Evolutionary conservation across 2,113 vertebrate species (phyloP).

Genomic region (Ovis canadensis): DNA sequence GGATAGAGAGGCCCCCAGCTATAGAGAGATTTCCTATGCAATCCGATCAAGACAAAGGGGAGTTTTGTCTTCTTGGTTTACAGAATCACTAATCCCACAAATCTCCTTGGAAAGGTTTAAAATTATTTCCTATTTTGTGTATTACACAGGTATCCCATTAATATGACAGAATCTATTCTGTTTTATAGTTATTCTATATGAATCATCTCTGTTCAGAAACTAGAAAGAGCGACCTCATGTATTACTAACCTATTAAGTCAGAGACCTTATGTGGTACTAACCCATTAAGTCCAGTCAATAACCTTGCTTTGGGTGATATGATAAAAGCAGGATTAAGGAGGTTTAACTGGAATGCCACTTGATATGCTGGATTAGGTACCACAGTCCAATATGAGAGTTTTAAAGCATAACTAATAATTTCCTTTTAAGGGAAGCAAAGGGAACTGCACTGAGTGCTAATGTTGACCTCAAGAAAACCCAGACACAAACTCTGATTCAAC

Average conservation of each 20-base stretch:
- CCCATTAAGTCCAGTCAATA: neutral
- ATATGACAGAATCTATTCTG: neutral
- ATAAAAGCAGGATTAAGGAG: neutral
- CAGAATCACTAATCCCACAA: neutral
- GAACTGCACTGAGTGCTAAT: neutral
- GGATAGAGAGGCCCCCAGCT: neutral
- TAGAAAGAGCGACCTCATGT: neutral
- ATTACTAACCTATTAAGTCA: neutral
- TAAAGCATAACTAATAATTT: neutral
- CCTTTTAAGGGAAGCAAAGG: neutral
- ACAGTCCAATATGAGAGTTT: neutral
- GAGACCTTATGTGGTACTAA: neutral
- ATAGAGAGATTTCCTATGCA: neutral
- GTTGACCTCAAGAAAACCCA: neutral
- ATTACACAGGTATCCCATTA: neutral
- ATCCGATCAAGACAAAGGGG: neutral
- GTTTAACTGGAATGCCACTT: neutral
- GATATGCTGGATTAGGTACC: neutral
- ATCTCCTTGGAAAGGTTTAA: neutral
- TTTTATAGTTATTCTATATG: neutral
- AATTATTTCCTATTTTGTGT: neutral
- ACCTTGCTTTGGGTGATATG: neutral
- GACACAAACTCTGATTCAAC: neutral
- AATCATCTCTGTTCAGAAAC: neutral
- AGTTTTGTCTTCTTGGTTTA: neutral